Evolutionary conservation across 2,888 invertebrate genomes (phyloP).

Genomic region (Drosophila aldrichi): DNA sequence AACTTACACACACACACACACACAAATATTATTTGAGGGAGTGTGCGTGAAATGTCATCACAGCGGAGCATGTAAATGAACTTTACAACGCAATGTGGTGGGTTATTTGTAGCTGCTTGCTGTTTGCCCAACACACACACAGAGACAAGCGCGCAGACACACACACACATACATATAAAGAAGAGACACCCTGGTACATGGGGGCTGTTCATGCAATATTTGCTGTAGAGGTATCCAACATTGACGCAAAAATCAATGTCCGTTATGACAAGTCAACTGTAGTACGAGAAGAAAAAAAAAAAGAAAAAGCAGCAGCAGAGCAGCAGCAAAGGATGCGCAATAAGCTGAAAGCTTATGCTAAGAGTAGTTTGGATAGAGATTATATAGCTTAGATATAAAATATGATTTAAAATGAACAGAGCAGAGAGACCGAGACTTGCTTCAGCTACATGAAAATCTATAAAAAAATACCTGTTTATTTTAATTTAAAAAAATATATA

Average conservation of each 20-base stretch:
- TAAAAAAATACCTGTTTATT: no score
- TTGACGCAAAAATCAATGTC: constrained; percentile 77
- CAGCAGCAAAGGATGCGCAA: constrained; percentile 9
- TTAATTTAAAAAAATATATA: no score
- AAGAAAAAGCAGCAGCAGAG: background rate
- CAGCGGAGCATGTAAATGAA: constrained; percentile 80
- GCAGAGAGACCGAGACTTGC: background rate
- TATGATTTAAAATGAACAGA: constrained; percentile 13
- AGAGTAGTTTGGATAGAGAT: background rate
- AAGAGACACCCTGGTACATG: constrained; percentile 53
- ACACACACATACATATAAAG: constrained; percentile 9
- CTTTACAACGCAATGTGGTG: constrained; percentile 72
- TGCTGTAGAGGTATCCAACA: constrained; percentile 30
- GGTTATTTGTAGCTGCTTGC: constrained; percentile 40
- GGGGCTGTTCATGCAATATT: constrained; percentile 35
- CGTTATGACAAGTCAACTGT: constrained; percentile 49
- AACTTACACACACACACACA: constrained; percentile 26
- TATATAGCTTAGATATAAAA: background rate
- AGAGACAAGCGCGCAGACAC: constrained; percentile 1
- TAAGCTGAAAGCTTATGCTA: background rate
- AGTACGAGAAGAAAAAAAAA: constrained; percentile 1
- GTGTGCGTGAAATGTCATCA: constrained; percentile 74
- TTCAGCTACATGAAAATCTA: no score
- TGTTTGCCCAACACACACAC: constrained; percentile 59
- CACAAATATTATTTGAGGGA: constrained; percentile 27